Percentiles rank a stretch among this genome's conserved stretches.
Evolutionary conservation across 1,140 invertebrate genomes (phyloP).

Genomic region (Antheraea pernyi): DNA sequence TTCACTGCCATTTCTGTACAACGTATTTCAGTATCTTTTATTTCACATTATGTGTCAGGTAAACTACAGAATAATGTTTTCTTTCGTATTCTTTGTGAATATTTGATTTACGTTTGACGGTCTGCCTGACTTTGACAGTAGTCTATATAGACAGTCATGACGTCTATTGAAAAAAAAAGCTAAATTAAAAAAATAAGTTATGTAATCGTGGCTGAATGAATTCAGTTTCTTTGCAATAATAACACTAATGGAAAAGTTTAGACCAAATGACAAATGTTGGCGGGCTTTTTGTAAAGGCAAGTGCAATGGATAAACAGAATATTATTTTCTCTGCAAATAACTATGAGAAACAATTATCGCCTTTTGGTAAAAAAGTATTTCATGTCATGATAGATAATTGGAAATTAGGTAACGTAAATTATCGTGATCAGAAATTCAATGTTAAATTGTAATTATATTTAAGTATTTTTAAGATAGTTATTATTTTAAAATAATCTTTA

Average conservation of each 20-base stretch:
- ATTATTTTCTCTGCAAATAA: not conserved
- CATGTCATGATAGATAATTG: slow-evolving; percentile 30
- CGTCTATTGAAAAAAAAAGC: no score
- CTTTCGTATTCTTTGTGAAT: not conserved
- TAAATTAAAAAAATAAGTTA: no score
- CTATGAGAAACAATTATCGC: slow-evolving; percentile 45
- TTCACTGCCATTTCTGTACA: slow-evolving; percentile 51
- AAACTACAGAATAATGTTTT: not conserved
- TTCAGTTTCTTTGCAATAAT: no score
- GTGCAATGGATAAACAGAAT: not conserved
- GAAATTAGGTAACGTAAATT: slow-evolving; percentile 25
- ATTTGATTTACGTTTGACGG: not conserved
- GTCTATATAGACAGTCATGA: no score
- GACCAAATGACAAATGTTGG: not conserved
- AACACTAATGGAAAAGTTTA: no score
- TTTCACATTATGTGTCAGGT: not conserved
- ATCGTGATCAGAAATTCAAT: not conserved
- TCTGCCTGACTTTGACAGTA: not conserved
- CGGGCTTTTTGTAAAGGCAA: not conserved
- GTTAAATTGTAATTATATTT: no score
- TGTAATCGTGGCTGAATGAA: no score
- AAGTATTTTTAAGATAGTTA: no score
- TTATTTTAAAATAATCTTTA: not conserved
- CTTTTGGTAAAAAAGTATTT: slow-evolving; percentile 54
- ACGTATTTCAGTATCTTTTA: not conserved